Base-by-base conservation (phyloP, 2,888 invertebrate species). In the Chloroclystis v-ata region DNA sequence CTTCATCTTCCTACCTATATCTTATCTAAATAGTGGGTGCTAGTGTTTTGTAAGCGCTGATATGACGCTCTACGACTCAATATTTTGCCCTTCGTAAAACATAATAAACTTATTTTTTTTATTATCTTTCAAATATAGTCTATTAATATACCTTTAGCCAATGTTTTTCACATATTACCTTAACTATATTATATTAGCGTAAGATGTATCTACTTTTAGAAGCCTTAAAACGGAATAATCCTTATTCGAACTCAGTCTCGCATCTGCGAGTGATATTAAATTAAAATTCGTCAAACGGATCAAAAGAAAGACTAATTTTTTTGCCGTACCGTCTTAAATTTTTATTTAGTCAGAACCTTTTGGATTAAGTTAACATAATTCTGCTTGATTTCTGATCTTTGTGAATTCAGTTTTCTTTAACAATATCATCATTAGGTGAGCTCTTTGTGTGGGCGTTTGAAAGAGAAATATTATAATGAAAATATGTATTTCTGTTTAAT, bases 381-480 rank as follows among this genome's bases (percentile, higher is more conserved):
- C 69, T 61, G 63, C 64, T 68, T 75, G 73, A 78, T 76, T 73
- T 70, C 60, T 66, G 67, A 73, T 69, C 50, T n/a, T 65, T 60
- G 61, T 56, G 57, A 61, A 67, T 66, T 69, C 59, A 61, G 56
- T 67, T 70, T 65, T 49, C 54, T 61, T 58, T 60, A 52, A 57
- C 55, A 33, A 53, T 60, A 54, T 57, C 52, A 53, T 47, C 54
- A 49, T 54, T 50, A 53, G 49, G 47, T 37, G 43, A 37, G 38
- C 50, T 50, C 40, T 42, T 42, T 49, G 39, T 47, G 35, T 38
- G 24, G 28, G 7, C 35, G 28, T 40, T 39, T 49, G 20, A 20
- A 20, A 32, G 2, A 28, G 4, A 4, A 9, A 1, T 8, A 0
- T 20, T 20, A 2, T 26, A 24, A 35, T n/a, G 16, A 7, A 35